phyloP scores from a whole-genome alignment of 2,113 vertebrate genomes.

The Myotis davidii region DNA sequence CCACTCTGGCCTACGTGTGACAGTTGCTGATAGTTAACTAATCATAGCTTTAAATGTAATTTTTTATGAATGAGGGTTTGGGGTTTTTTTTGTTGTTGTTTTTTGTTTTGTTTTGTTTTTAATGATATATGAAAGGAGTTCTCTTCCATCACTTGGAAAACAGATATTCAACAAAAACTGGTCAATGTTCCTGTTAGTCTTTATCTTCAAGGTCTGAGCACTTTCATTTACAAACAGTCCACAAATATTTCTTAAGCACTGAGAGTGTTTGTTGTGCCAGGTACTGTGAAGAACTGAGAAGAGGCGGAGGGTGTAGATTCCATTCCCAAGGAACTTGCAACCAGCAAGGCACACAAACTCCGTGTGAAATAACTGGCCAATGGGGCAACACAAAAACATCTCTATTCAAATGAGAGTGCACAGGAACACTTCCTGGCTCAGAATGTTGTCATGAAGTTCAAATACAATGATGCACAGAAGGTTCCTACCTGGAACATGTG shows the following conservation, averaged over 20 bases:
- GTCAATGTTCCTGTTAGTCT: background rate
- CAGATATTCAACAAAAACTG: background rate
- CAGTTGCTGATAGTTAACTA: conserved; percentile 21
- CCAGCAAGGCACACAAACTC: background rate
- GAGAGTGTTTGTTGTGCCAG: background rate
- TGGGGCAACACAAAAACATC: background rate
- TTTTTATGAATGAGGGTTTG: conserved; percentile 2
- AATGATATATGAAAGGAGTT: background rate
- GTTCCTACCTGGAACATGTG: background rate
- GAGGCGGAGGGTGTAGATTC: background rate
- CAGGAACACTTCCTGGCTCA: background rate
- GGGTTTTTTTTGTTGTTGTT: no score
- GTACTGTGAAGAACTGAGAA: background rate
- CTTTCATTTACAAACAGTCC: background rate
- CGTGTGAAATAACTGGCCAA: background rate
- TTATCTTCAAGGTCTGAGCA: conserved; percentile 40
- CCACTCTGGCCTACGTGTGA: background rate
- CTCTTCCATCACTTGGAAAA: background rate
- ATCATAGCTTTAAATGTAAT: background rate
- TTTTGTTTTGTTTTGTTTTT: background rate
- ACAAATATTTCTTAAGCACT: conserved; percentile 37
- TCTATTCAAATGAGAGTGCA: background rate
- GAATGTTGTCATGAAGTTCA: background rate
- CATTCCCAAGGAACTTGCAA: background rate
- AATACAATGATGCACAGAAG: background rate